These are phyloP conservation scores for Muscina levida DNA, from an alignment of 2,888 invertebrate species.

Conservation along the genomic window DNA sequence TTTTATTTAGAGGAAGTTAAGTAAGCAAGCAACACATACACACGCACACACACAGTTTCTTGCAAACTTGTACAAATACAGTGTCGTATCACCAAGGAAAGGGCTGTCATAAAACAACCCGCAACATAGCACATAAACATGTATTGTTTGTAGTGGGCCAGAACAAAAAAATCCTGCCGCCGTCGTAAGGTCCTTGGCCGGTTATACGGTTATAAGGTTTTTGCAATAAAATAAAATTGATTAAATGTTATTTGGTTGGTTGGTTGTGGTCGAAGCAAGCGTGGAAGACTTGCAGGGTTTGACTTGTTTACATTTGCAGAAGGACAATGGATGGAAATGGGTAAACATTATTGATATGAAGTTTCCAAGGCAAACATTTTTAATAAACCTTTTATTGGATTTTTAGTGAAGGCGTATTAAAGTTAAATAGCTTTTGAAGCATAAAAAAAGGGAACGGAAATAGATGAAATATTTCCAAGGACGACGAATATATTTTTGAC, in stretches of 20 bases:
- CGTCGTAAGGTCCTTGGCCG: conserved; percentile 10
- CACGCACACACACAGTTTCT: not conserved
- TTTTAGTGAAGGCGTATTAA: too few species aligned
- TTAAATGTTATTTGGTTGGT: conserved; percentile 33
- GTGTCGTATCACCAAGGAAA: not conserved
- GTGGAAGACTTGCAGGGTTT: not conserved
- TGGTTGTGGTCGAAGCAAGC: too few species aligned
- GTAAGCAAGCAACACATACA: conserved; percentile 9
- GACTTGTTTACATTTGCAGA: too few species aligned
- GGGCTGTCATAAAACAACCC: conserved; percentile 45
- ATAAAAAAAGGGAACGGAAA: too few species aligned
- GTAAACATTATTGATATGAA: conserved; percentile 21
- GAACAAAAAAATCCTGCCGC: not conserved
- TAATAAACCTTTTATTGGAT: too few species aligned
- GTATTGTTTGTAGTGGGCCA: conserved; percentile 22
- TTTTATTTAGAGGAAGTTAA: conserved; percentile 26
- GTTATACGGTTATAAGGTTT: not conserved
- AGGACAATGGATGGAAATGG: not conserved
- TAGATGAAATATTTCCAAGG: too few species aligned
- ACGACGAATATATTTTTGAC: too few species aligned
- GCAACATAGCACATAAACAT: conserved; percentile 22
- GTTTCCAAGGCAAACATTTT: conserved; percentile 1
- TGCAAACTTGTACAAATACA: not conserved
- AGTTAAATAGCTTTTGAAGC: too few species aligned
- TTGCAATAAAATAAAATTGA: conserved; percentile 25